Base-by-base conservation (phyloP, 2,888 invertebrate genomes). In the Dinocampus coccinellae region DNA sequence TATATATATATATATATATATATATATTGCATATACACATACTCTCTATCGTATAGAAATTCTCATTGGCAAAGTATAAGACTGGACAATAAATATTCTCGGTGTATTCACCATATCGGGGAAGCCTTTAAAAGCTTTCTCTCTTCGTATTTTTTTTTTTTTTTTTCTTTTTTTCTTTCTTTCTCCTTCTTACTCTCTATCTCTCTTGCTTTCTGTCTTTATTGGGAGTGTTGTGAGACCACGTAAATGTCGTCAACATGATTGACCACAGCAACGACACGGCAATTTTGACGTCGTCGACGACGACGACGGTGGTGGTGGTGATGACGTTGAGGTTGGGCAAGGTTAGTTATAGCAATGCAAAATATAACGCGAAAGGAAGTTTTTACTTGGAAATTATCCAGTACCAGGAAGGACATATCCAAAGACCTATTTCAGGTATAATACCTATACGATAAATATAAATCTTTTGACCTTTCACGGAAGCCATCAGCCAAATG, bases 331-430 rank as follows among this genome's bases (percentile, higher is more conserved):
- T 66, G 68, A 75, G 67, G 70, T 76, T 76, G 73, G 72, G 76
- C 72, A 69, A 76, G 76, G 76, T 76, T 75, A 76, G 76, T 76
- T 76, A 76, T 75, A 73, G 69, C 74, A 74, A 73, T 76, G 69
- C 68, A 62, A 68, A 68, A 74, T 65, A 67, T 64, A 36, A 13
- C 52, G 55, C 55, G 2, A 55, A 55, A 55, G 16, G 24, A n/a
- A 16, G 9, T 6, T 2, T 68, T 47, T 65, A 39, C 9, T 29
- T 42, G 7, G 66, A 16, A 67, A 24, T 29, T 22, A n/a, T 42
- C 20, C 7, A 22, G 13, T 53, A 39, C 57, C 39, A 57, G 55
- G 42, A 67, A 67, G 20, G 57, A 39, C 42, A 47, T 61, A 55
- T 26, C 55, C 55, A 10, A 26, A 55, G 47, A 47, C 47, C 55